phyloP scores from a whole-genome alignment of 92 coral and sea anemone genomes.

The Epizoanthus rinbou region DNA sequence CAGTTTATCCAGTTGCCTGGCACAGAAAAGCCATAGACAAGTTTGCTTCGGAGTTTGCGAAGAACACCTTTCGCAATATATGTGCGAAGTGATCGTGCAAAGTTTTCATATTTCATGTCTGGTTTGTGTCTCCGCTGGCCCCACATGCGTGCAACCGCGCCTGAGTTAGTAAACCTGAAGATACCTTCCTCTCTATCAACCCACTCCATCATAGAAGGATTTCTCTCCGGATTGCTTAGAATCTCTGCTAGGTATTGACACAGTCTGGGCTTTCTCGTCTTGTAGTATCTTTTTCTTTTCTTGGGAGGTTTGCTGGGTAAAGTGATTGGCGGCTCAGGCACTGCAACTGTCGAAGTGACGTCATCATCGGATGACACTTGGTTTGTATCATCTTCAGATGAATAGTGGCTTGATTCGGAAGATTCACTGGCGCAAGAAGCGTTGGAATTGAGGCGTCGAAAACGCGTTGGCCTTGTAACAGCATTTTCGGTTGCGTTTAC shows the following conservation, averaged over 20 bases:
- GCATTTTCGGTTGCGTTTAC: not conserved
- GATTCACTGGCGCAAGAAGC: conserved; percentile 33
- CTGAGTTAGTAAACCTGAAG: conserved; percentile 90
- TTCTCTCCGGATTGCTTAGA: conserved; percentile 72
- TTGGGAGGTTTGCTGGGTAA: not conserved
- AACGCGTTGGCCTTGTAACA: not conserved
- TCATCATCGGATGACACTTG: conserved; percentile 20
- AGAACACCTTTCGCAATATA: conserved; percentile 98
- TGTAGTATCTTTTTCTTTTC: conserved; percentile 47
- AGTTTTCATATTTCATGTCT: conserved; percentile 97
- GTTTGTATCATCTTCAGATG: conserved; percentile 26
- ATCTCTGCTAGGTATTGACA: conserved; percentile 88
- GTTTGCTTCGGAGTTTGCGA: conserved; percentile 89
- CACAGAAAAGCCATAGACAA: conserved; percentile 83
- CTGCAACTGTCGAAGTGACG: not conserved
- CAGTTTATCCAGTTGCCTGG: conserved; percentile 37
- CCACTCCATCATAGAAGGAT: conserved; percentile 94
- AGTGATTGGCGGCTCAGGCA: not conserved
- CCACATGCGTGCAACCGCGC: conserved; percentile 96
- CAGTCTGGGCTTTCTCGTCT: conserved; percentile 86
- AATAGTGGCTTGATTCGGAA: conserved; percentile 30
- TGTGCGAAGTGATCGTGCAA: conserved; percentile 96
- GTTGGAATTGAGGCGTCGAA: conserved; percentile 28
- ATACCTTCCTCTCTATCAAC: conserved; percentile 90
- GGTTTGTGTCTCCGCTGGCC: conserved; percentile 96